Evolutionary conservation across 1,140 invertebrate species (phyloP), one percentile per base, ranked within the genome.

Genomic region (Lucilia sericata): DNA sequence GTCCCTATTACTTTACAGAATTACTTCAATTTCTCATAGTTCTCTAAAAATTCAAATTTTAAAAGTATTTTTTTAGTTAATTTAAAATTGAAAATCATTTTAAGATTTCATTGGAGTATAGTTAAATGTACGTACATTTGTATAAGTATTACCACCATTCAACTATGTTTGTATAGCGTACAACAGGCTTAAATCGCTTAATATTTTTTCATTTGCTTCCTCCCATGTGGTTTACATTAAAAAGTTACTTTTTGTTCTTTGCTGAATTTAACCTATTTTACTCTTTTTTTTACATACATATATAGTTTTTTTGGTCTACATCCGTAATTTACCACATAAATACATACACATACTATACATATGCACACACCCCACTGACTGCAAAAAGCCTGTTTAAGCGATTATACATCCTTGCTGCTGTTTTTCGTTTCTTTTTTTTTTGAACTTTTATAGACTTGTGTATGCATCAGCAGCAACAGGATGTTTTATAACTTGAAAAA

Each of bases 381-480:
- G 4, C 65, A 70, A 70, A 14, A 70, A 70, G n/a, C 65, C 65
- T 70, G 65, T 70, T 70, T 70, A 70, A 25, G 65, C 65, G 65
- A 70, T 70, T 70, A 70, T 70, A 70, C 42, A 42, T 19, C n/a
- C 65, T 21, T 21, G 65, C 9, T 25, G 19, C 65, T 70, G n/a
- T 70, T 70, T 19, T 30, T n/a, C 21, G 5, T 21, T 70, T 70
- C n/a, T 10, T 60, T 60, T 60, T 60, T 60, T 60, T 60, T 60
- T 0, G n/a, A 60, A 60, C 55, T 14, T 60, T n/a, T 14, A 60
- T n/a, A 60, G 55, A 60, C 14, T n/a, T 60, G 14, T 70, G 19
- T 70, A 70, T 70, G 65, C 65, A 70, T 70, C n/a, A 70, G n/a
- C 21, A 70, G 65, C 65, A 70, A 70, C 65, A 70, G 65, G 65